Percentiles rank a stretch among this genome's conserved stretches.
Evolutionary conservation across 2,888 invertebrate species (phyloP).

Genomic region (Drosophila dives): DNA sequence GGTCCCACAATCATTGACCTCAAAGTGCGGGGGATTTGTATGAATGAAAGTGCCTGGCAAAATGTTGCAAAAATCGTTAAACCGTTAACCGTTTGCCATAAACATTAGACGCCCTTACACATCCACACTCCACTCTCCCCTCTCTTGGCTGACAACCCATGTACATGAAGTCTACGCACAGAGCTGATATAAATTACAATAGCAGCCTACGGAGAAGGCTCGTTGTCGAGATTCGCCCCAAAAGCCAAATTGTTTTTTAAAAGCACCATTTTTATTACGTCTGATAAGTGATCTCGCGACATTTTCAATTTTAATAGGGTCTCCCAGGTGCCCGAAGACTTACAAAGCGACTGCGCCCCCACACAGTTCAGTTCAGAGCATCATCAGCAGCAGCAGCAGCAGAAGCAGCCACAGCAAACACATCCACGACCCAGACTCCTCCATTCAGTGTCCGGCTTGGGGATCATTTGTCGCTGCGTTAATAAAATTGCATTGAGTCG

Average conservation of each 20-base stretch:
- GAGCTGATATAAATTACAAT: constrained; percentile 72
- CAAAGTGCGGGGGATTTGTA: constrained; percentile 16
- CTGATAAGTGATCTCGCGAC: constrained; percentile 82
- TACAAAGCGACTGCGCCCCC: constrained; percentile 54
- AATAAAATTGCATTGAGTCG: constrained; percentile 84
- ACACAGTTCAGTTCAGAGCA: constrained; percentile 40
- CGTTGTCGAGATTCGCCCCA: constrained; percentile 54
- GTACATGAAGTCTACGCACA: constrained; percentile 51
- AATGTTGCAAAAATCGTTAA: constrained; percentile 52
- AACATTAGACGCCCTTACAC: constrained; percentile 48
- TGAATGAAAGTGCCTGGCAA: constrained; percentile 37
- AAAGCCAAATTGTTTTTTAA: constrained; percentile 83
- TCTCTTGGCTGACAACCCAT: not conserved
- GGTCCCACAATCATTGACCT: constrained; percentile 31
- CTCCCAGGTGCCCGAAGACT: constrained; percentile 45
- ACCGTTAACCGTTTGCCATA: constrained; percentile 50
- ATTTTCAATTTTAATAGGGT: constrained; percentile 83
- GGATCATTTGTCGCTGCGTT: constrained; percentile 82
- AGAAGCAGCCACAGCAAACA: constrained; percentile 2
- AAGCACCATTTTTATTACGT: constrained; percentile 82
- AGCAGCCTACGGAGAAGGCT: constrained; percentile 47
- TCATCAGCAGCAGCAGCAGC: not conserved
- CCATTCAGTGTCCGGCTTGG: constrained; percentile 51
- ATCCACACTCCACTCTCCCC: not conserved
- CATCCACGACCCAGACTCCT: constrained; percentile 11